Percentiles rank a stretch among this genome's conserved stretches.
phyloP scores from a whole-genome alignment of 2,888 invertebrate species.

The Conus canariensis region DNA sequence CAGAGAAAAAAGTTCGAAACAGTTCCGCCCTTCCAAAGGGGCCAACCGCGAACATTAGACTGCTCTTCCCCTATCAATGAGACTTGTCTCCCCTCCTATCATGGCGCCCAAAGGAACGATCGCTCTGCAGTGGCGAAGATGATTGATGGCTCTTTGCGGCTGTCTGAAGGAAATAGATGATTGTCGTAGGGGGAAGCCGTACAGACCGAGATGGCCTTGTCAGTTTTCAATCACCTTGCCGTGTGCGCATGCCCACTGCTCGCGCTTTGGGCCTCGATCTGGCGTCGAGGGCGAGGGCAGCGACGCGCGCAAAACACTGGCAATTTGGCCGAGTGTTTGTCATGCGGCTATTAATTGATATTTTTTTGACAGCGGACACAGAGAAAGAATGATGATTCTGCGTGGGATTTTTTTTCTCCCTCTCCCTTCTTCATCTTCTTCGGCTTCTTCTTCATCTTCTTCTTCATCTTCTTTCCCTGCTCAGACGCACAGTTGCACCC shows the following conservation, averaged over 20 bases:
- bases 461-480: neutral
- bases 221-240: conserved; percentile 16
- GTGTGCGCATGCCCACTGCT: neutral
- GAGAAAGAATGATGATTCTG: conserved; percentile 28
- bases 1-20: neutral
- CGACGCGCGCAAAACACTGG: neutral
- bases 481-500: neutral
- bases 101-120: conserved; percentile 35
- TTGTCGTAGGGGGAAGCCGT: conserved; percentile 32
- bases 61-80: conserved; percentile 7
- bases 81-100: conserved; percentile 33
- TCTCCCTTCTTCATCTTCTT: too few relatives aligned
- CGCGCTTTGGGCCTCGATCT: too few relatives aligned
- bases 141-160: conserved; percentile 37
- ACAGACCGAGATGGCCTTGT: conserved; percentile 13
- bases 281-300: too few relatives aligned
- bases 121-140: conserved; percentile 14
- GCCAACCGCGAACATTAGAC: conserved; percentile 23
- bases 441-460: neutral
- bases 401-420: neutral
- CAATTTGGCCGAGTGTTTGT: conserved; percentile 35
- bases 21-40: conserved; percentile 5
- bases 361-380: conserved; percentile 30
- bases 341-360: conserved; percentile 33
- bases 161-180: conserved; percentile 36